Evolutionary conservation across 2,888 invertebrate genomes (phyloP).

Genomic region (Harpalus rubripes): DNA sequence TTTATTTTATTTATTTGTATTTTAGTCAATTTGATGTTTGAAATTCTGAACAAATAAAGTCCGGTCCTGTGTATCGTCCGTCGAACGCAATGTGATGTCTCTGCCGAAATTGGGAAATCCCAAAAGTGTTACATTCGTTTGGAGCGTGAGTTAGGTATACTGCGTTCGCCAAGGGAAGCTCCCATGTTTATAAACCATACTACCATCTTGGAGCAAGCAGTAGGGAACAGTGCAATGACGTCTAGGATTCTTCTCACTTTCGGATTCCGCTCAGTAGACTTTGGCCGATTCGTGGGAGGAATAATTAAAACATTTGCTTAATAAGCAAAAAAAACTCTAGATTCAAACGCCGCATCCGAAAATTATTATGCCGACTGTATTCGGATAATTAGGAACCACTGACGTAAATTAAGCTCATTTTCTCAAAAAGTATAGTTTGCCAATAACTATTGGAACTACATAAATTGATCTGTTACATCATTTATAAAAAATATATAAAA

Average conservation of each 20-base stretch:
- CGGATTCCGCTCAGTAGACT: neutral
- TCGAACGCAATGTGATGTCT: slow-evolving; percentile 41
- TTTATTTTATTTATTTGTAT: no score
- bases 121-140: slow-evolving; percentile 60
- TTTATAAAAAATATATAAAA: no score
- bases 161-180: slow-evolving; percentile 50
- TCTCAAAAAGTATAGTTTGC: no score
- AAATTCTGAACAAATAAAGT: neutral
- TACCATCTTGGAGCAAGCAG: neutral
- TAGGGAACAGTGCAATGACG: slow-evolving; percentile 14
- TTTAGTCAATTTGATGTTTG: neutral
- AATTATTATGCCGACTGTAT: no score
- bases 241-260: neutral
- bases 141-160: slow-evolving; percentile 28
- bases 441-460: no score
- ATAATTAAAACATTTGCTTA: neutral
- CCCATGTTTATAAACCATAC: slow-evolving; percentile 70
- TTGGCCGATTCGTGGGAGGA: neutral
- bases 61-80: slow-evolving; percentile 33
- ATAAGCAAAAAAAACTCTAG: neutral
- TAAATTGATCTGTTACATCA: no score
- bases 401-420: no score
- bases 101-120: slow-evolving; percentile 63
- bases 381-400: no score
- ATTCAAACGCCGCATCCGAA: no score